phyloP scores from a whole-genome alignment of 2,113 vertebrate genomes.

The Lynx canadensis region DNA sequence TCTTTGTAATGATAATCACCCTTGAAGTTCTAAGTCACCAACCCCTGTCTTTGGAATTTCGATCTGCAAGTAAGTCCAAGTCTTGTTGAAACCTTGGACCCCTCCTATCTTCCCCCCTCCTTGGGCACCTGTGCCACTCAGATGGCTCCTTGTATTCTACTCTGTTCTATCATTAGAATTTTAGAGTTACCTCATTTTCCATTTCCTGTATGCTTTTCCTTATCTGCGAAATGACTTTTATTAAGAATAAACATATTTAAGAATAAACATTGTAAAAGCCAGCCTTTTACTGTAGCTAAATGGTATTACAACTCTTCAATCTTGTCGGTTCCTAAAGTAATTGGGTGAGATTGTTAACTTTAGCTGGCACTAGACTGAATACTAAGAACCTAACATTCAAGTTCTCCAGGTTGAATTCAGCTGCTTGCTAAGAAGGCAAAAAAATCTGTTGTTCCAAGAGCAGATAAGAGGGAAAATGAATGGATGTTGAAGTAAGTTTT shows the following conservation, averaged over 20 bases:
- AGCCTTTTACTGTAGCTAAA: background rate
- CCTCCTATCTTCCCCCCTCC: background rate
- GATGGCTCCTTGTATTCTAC: background rate
- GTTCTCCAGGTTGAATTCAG: conserved; percentile 56
- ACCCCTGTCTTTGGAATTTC: background rate
- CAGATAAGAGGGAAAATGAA: conserved; percentile 60
- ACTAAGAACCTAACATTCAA: background rate
- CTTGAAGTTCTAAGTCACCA: background rate
- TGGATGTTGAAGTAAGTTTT: conserved; percentile 67
- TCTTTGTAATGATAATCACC: background rate
- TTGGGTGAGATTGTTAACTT: background rate
- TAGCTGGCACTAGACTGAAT: background rate
- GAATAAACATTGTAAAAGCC: conserved; percentile 17
- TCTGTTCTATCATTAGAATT: background rate
- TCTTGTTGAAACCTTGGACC: background rate
- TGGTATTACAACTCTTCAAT: background rate
- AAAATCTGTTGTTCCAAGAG: conserved; percentile 49
- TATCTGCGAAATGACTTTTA: conserved; percentile 17
- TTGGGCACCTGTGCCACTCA: no score
- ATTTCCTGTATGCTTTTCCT: background rate
- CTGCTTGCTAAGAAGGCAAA: conserved; percentile 16
- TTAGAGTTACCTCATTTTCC: background rate
- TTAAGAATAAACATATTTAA: conserved; percentile 33
- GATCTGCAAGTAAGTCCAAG: background rate
- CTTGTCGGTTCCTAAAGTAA: background rate